Base-by-base conservation (phyloP, 30 jellyfish, hydroid and myxozoan genomes). In the Aurelia aurita complex sp. Pacific region DNA sequence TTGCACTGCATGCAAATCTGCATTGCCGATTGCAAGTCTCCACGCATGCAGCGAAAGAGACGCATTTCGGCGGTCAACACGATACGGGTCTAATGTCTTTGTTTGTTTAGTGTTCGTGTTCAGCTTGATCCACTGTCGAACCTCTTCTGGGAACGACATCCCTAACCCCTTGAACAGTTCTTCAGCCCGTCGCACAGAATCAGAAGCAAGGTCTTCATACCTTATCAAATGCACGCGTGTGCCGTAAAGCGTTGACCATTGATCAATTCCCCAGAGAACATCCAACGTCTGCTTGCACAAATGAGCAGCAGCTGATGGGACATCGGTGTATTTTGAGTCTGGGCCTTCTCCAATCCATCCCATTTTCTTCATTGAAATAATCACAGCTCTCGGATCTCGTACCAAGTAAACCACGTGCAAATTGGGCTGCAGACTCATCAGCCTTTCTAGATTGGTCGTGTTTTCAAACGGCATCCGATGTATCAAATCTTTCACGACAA, bases 321-420 rank as follows among this genome's bases (percentile, higher is more conserved):
- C 87, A 63, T 78, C 74, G n/a, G 76, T 69, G 69, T 38, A 97
- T 55, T 73, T 80, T 19, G 97, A 63, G 50, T 74, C 95, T 5
- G 75, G 82, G 59, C 83, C 89, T 4, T 85, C 68, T 23, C 97
- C 97, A 9, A 95, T 87, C 99, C 99, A 95, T 8, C 96, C 96
- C 82, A 84, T 81, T 51, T 73, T 55, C 74, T 79, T 76, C 99
- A 95, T 90, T 17, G 99, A 95, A 77, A 86, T 80, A 0, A 95
- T 71, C 46, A 95, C 95, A 6, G 99, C 99, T n/a, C 99, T 60
- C 34, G 99, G 99, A 53, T 95, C 99, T 16, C 99, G 77, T 12
- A 90, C 96, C 23, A 95, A 71, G 59, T 87, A 89, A 32, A 95
- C 86, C 52, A 86, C 72, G 38, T 86, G 80, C 75, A 90, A 70